Evolutionary conservation across 2,113 vertebrate genomes (phyloP), one percentile per base, ranked within the genome.

Genomic region (Struthidea cinerea): DNA sequence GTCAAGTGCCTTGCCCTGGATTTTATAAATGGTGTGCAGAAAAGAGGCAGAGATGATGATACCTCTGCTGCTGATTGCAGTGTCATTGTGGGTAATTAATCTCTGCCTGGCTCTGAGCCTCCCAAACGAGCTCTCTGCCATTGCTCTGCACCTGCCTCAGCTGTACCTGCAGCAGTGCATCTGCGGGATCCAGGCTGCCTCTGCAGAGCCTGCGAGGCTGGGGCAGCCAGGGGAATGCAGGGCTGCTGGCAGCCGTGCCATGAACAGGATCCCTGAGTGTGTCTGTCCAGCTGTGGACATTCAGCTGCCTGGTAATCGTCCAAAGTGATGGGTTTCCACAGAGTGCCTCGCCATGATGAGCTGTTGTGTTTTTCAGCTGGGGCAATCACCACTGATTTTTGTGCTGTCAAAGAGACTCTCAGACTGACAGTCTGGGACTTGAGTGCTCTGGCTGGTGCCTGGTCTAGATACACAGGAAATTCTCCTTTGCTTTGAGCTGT

Each of bases 181-280:
- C 60, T 81, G 49, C 33, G 11, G 53, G 32, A 8, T 28, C 28
- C 37, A 35, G 67, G 37, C 77, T 69, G 71, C 41, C 87, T 42
- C 52, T 88, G 70, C 2, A 5, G 9, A 3, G 26, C 23, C 23
- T 8, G 1, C 21, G 21, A 41, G 10, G 8, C 17, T 24, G 37
- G 46, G 42, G 9, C 6, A 17, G 3, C 14, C 46, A 15, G 26
- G 55, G 26, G 0, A 6, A 5, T 1, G 15, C 44, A 27, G n/a
- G 56, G 50, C n/a, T 89, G 22, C 65, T 61, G 73, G 41, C 53
- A 52, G 0, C 10, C 26, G 0, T n/a, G 46, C 32, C 63, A 23
- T 9, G 41, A 9, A 3, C 42, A 28, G 30, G 21, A 17, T 10
- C 24, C 4, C 0, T 1, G 13, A 16, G 35, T 7, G 17, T 33